These are phyloP conservation scores for Ophonus ardosiacus DNA, from an alignment of 2,888 invertebrate genomes.

Conservation along the genomic window DNA sequence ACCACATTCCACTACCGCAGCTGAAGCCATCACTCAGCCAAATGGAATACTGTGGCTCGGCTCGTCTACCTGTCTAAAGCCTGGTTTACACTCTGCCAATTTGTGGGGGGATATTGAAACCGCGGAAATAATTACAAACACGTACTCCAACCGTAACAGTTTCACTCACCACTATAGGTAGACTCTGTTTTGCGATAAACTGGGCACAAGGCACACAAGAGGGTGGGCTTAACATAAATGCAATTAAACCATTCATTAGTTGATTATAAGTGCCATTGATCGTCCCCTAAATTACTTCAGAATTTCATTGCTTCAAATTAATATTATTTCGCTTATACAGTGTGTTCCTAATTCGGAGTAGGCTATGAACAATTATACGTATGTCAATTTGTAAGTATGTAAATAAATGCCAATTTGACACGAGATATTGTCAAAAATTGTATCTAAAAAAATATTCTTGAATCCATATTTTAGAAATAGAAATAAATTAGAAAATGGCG, in stretches of 20 bases:
- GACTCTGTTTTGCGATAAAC: neutral
- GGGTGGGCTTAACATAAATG: neutral
- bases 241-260: neutral
- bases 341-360: too few species aligned
- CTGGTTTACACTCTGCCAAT: conserved; percentile 36
- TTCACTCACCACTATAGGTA: neutral
- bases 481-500: too few species aligned
- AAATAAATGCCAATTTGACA: too few species aligned
- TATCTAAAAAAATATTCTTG: too few species aligned
- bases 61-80: conserved; percentile 9
- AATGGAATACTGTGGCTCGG: conserved; percentile 7
- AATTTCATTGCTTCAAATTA: neutral
- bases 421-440: too few species aligned
- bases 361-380: too few species aligned
- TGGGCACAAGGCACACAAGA: neutral
- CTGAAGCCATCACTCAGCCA: conserved; percentile 38
- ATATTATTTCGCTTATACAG: neutral
- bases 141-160: neutral
- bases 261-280: neutral
- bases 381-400: too few species aligned
- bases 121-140: conserved; percentile 19
- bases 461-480: too few species aligned
- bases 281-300: neutral
- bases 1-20: conserved; percentile 2
- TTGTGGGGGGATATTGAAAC: conserved; percentile 42